A percentile compares a stretch with the other conserved stretches of the same genome.
phyloP scores from a whole-genome alignment of 2,113 vertebrate genomes.

The Myotis brandtii region DNA sequence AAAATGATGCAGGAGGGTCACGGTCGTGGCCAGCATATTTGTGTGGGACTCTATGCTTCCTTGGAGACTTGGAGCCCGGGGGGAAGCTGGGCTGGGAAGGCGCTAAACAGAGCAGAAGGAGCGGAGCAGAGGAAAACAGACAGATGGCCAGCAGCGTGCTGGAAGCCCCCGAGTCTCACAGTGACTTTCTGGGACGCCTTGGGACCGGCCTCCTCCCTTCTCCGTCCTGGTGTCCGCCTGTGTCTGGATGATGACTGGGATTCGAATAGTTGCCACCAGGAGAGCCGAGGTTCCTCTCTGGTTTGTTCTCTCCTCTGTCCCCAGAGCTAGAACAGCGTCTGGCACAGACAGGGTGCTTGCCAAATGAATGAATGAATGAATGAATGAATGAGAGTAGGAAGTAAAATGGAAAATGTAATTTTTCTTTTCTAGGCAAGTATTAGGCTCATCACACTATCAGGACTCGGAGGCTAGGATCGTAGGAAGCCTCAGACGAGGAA shows the following conservation, averaged over 20 bases:
- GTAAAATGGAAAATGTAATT: not conserved
- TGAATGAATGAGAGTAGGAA: not conserved
- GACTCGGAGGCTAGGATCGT: rapidly evolving
- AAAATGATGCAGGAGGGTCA: not conserved
- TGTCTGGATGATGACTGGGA: not conserved
- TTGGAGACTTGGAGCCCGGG: not conserved
- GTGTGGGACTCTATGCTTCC: not conserved
- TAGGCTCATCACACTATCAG: not conserved
- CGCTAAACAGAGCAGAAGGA: not conserved
- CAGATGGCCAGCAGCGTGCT: not conserved
- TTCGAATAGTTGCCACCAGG: not conserved
- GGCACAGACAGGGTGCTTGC: not conserved
- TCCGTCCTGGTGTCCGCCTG: not conserved
- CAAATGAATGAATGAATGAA: not conserved
- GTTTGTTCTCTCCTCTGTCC: not conserved
- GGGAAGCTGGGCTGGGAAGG: not conserved
- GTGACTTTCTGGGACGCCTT: not conserved
- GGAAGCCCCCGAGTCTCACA: not conserved
- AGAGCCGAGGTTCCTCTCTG: not conserved
- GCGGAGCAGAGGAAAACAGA: not conserved
- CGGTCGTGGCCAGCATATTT: not conserved
- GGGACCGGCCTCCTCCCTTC: not conserved
- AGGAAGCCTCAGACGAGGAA: rapidly evolving
- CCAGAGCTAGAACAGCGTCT: rapidly evolving
- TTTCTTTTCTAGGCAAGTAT: not conserved